These are phyloP conservation scores for Napeogenes sylphis DNA, from an alignment of 2,888 invertebrate species.

Conservation along the genomic window DNA sequence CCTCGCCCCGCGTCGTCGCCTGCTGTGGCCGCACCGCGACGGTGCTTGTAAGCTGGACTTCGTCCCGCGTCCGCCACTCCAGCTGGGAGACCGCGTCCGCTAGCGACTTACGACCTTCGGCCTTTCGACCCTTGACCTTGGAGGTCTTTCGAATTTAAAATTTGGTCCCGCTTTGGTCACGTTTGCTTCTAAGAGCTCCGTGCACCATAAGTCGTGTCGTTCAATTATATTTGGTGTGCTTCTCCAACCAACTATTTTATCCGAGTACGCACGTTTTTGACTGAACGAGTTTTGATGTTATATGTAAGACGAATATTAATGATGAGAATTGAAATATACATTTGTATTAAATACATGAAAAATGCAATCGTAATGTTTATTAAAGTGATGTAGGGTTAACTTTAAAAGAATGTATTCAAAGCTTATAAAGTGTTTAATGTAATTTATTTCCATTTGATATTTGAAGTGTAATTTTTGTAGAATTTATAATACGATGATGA, in stretches of 20 bases:
- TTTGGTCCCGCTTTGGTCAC: slow-evolving; percentile 12
- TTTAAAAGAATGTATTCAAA: slow-evolving; percentile 30
- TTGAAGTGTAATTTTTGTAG: slow-evolving; percentile 42
- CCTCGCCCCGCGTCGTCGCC: slow-evolving; percentile 25
- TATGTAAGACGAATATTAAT: slow-evolving; percentile 19
- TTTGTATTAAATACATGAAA: slow-evolving; percentile 24
- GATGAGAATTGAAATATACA: slow-evolving; percentile 12
- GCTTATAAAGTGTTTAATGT: slow-evolving; percentile 26
- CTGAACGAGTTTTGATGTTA: slow-evolving; percentile 44
- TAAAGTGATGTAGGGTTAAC: slow-evolving; percentile 22
- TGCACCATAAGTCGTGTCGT: slow-evolving; percentile 9
- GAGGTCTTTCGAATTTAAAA: slow-evolving; percentile 25
- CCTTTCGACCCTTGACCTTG: slow-evolving; percentile 22
- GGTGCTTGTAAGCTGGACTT: slow-evolving; percentile 33
- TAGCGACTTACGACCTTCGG: slow-evolving; percentile 9
- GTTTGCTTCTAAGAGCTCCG: slow-evolving; percentile 6
- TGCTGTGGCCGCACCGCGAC: slow-evolving; percentile 32
- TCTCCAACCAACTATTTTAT: slow-evolving; percentile 23
- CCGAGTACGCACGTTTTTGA: slow-evolving; percentile 41
- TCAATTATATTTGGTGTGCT: slow-evolving; percentile 29
- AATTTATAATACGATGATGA: slow-evolving; percentile 52
- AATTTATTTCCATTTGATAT: slow-evolving; percentile 32
- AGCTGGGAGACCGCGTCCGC: slow-evolving; percentile 20
- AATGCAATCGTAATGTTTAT: slow-evolving; percentile 10
- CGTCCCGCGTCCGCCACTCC: slow-evolving; percentile 26